phyloP scores from a whole-genome alignment of 2,113 vertebrate genomes.

The Lichenostomus cassidix region DNA sequence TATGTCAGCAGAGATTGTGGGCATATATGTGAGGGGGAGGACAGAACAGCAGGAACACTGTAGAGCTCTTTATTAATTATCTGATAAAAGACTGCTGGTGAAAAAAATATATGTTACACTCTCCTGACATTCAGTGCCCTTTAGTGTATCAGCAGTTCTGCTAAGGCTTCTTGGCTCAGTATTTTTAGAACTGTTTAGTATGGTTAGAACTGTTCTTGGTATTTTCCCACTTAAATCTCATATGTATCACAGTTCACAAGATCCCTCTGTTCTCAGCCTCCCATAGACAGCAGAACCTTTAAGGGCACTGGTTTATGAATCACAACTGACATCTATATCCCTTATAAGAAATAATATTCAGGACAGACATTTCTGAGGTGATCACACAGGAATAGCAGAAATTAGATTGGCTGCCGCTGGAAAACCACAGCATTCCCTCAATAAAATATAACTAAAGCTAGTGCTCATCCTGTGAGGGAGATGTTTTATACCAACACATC shows the following conservation, averaged over 20 bases:
- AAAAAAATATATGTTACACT: background rate
- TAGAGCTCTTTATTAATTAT: background rate
- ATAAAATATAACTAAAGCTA: rapidly evolving
- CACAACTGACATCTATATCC: background rate
- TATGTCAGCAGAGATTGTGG: background rate
- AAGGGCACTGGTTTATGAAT: background rate
- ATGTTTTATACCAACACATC: background rate
- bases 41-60: background rate
- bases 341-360: background rate
- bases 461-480: rapidly evolving
- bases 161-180: background rate
- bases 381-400: background rate
- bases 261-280: background rate
- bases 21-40: background rate
- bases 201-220: background rate
- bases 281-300: background rate
- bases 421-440: background rate
- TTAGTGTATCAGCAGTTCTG: background rate
- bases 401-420: background rate
- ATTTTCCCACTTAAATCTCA: background rate
- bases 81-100: background rate
- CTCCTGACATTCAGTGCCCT: background rate
- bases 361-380: background rate
- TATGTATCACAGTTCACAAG: background rate
- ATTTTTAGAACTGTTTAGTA: slow-evolving; percentile 2